These are phyloP conservation scores for Stenodera caucasica DNA, from an alignment of 2,888 invertebrate genomes.

Conservation along the genomic window DNA sequence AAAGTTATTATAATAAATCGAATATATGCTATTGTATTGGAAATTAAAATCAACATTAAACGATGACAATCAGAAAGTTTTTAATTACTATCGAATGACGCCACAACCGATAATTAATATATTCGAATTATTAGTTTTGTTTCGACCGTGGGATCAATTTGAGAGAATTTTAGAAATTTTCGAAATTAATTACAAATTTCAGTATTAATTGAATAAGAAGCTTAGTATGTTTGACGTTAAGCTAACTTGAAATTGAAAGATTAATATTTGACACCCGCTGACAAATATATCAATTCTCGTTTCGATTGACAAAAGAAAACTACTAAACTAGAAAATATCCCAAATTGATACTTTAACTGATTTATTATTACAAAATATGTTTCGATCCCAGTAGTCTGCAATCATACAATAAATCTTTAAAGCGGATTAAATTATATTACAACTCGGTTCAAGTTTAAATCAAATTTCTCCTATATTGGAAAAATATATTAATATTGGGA, in stretches of 20 bases:
- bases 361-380: conserved; percentile 5
- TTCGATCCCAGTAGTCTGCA: conserved; percentile 1
- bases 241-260: conserved; percentile 4
- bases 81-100: conserved; percentile 41
- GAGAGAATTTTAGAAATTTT: too few relatives aligned
- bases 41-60: conserved; percentile 42
- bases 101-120: conserved; percentile 3
- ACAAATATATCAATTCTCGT: conserved; percentile 5
- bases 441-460: neutral
- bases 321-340: neutral
- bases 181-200: neutral
- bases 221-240: conserved; percentile 23
- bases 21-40: conserved; percentile 33
- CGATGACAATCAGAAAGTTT: conserved; percentile 43
- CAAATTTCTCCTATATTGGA: neutral
- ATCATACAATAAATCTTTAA: conserved; percentile 3
- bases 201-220: conserved; percentile 26
- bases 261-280: conserved; percentile 4
- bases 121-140: neutral
- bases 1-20: conserved; percentile 37
- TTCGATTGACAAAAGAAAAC: neutral
- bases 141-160: neutral
- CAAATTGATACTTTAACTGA: neutral
- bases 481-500: neutral
- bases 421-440: conserved; percentile 12